These are phyloP conservation scores for Reticulitermes speratus DNA, from an alignment of 1,140 invertebrate species.

Conservation along the genomic window DNA sequence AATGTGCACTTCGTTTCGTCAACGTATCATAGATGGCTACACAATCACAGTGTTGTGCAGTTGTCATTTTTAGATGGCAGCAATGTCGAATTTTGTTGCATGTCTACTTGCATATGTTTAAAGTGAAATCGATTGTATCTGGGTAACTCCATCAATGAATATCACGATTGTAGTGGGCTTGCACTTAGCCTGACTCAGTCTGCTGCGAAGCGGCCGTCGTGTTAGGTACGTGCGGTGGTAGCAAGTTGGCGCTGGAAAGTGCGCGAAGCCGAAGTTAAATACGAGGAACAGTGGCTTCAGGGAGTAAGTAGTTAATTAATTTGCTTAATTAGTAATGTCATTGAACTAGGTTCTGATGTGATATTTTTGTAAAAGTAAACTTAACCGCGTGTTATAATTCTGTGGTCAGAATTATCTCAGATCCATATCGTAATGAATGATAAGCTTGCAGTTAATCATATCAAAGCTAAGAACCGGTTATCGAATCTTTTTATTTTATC, in stretches of 20 bases:
- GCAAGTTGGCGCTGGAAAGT: background rate
- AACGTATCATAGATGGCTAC: background rate
- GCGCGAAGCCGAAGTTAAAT: background rate
- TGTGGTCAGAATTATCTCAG: background rate
- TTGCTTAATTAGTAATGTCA: background rate
- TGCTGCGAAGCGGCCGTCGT: background rate
- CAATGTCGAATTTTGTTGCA: background rate
- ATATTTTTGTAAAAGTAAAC: too few species aligned
- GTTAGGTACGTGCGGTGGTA: background rate
- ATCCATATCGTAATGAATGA: background rate
- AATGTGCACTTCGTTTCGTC: too few species aligned
- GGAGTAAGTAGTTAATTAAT: background rate
- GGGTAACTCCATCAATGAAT: background rate
- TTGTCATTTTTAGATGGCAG: background rate
- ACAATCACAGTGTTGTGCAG: background rate
- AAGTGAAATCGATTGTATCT: constrained; percentile 5
- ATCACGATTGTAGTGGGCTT: background rate
- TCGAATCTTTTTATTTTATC: too few species aligned
- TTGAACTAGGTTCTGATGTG: too few species aligned
- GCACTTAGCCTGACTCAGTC: background rate
- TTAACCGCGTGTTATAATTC: background rate
- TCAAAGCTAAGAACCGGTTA: background rate
- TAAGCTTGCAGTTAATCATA: background rate
- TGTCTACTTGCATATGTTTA: background rate
- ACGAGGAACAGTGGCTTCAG: background rate